Base-by-base conservation (phyloP, 2,113 vertebrate genomes). In the Strix uralensis region DNA sequence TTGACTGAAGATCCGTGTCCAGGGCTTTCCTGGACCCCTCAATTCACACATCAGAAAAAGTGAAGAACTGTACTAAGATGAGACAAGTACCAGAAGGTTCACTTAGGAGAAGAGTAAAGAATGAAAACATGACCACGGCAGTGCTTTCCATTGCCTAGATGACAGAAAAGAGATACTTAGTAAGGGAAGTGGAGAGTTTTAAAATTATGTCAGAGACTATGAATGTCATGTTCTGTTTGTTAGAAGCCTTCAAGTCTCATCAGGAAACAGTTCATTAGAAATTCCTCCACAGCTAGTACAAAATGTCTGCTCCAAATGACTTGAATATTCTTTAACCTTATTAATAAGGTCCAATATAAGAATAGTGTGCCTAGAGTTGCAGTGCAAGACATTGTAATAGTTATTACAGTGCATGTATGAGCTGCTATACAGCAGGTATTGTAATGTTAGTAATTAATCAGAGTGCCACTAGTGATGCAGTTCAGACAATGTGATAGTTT, bases 201-300 rank as follows among this genome's bases (percentile, higher is more conserved):
- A 74, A 80, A 90, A 74, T 63, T 13, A 46, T 74, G 67, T 78
- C 77, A 88, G 51, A 71, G 70, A 83, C 11, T 22, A n/a, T 73
- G 74, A 94, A 23, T 62, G 63, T 61, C 78, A 26, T 54, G 49
- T 90, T 91, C 38, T 94, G 63, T 81, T 94, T 90, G 55, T 55
- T 36, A 81, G 63, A 74, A 92, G 29, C 82, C 47, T 94, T 92
- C 86, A 78, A 62, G 67, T 67, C 78, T 63, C 80, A 67, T 96
- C 96, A 93, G 47, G 25, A 91, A 91, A 79, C 70, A 94, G 78
- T 29, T 80, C 81, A 79, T 95, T 65, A 93, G 78, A 86, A 86
- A 96, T 94, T 96, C 82, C 63, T 65, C 72, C 19, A 3, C 82
- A 94, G 63, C 63, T 66, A 58, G 82, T 47, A 92, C 51, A 86